Evolutionary conservation across 1,140 invertebrate genomes (phyloP).

Genomic region (Hylaeus volcanicus): DNA sequence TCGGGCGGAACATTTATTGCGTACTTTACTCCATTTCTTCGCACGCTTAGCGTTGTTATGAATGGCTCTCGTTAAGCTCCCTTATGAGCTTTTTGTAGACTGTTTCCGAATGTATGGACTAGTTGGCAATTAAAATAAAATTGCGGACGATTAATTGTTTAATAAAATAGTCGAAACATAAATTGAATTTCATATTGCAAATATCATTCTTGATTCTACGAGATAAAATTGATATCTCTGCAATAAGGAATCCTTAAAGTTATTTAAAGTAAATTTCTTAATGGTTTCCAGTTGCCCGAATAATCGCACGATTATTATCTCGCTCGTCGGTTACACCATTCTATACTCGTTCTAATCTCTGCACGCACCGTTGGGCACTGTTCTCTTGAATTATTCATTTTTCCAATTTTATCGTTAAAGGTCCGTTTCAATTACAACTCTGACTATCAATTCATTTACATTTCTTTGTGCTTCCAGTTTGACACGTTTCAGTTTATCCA

Average conservation of each 20-base stretch:
- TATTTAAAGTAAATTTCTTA: background rate
- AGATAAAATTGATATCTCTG: background rate
- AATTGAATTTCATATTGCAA: too few relatives aligned
- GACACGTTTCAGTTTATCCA: too few relatives aligned
- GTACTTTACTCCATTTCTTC: conserved; percentile 2
- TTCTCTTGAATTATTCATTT: conserved; percentile 6
- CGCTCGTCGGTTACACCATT: background rate
- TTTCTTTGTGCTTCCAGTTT: background rate
- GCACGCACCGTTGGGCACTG: background rate
- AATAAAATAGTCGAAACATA: background rate
- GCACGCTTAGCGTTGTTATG: background rate
- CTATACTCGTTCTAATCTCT: background rate
- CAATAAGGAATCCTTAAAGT: background rate
- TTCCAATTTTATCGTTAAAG: background rate
- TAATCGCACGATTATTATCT: conserved; percentile 24
- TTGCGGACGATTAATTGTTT: too few relatives aligned
- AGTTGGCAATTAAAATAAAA: background rate
- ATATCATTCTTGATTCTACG: background rate
- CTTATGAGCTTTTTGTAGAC: background rate
- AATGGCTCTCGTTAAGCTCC: background rate
- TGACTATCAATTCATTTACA: background rate
- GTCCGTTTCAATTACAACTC: background rate
- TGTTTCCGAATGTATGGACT: too few relatives aligned
- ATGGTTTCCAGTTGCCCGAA: background rate
- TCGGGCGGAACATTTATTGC: conserved; percentile 15